Percentiles rank a stretch among this genome's conserved stretches.
Evolutionary conservation across 2,113 vertebrate genomes (phyloP).

Genomic region (Tricholaema leucomelas): DNA sequence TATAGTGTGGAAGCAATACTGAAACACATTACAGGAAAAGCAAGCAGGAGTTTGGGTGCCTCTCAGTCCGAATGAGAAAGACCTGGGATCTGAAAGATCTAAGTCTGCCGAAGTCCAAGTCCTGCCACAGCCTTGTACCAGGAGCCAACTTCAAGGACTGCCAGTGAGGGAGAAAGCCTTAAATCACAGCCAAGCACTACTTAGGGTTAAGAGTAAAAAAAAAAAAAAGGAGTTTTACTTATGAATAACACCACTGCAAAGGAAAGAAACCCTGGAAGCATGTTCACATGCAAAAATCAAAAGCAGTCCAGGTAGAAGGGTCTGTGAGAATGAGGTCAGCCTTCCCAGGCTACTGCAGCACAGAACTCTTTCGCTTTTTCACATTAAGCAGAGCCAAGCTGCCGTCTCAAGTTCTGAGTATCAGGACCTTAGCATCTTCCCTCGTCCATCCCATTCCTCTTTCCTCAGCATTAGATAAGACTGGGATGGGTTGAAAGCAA

Average conservation of each 20-base stretch:
- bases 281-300: neutral
- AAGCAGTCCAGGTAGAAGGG: neutral
- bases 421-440: neutral
- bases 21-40: conserved; percentile 9
- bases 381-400: neutral
- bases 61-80: neutral
- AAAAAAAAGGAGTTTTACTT: neutral
- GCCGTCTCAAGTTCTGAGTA: neutral
- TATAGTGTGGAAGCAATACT: neutral
- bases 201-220: neutral
- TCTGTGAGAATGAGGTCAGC: neutral
- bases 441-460: neutral
- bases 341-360: fast-evolving
- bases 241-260: neutral
- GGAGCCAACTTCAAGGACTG: neutral
- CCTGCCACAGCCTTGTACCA: neutral
- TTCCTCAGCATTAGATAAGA: neutral
- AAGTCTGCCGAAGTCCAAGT: neutral
- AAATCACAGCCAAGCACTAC: neutral
- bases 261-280: neutral
- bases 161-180: neutral
- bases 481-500: neutral
- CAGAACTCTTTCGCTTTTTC: fast-evolving
- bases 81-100: neutral
- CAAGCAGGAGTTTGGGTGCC: neutral